These are phyloP conservation scores for Augochlora pura DNA, from an alignment of 1,140 invertebrate genomes.

Conservation along the genomic window DNA sequence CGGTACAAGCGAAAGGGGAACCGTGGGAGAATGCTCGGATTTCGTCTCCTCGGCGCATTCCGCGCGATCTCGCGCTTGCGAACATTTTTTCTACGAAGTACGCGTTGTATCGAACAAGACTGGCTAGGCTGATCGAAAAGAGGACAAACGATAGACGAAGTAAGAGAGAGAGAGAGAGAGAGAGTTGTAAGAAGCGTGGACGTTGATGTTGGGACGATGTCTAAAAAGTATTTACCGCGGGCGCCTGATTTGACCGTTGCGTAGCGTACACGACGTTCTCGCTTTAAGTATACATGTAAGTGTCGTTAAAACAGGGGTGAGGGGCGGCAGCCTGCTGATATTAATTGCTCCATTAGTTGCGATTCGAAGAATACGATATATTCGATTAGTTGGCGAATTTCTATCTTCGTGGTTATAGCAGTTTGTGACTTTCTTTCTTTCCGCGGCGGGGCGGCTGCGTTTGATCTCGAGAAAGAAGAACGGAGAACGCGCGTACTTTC, in stretches of 20 bases:
- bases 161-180: too few relatives aligned
- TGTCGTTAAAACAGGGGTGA: conserved; percentile 16
- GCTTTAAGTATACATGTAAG: conserved; percentile 21
- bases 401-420: conserved; percentile 27
- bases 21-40: not conserved
- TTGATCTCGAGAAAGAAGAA: conserved; percentile 37
- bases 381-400: conserved; percentile 33
- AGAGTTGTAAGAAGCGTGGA: too few relatives aligned
- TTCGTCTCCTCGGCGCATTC: conserved; percentile 7
- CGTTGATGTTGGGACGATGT: too few relatives aligned
- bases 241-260: conserved; percentile 47
- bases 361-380: conserved; percentile 10
- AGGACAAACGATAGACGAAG: not conserved
- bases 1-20: not conserved
- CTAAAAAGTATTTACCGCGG: conserved; percentile 1
- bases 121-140: not conserved
- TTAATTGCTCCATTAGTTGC: conserved; percentile 40
- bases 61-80: conserved; percentile 27
- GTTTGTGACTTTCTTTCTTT: conserved; percentile 26
- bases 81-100: conserved; percentile 36
- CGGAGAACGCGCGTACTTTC: not conserved
- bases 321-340: conserved; percentile 16
- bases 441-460: conserved; percentile 2
- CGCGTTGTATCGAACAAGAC: conserved; percentile 25
- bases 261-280: conserved; percentile 32